phyloP scores from a whole-genome alignment of 2,888 invertebrate genomes.

The Colletes collaris region DNA sequence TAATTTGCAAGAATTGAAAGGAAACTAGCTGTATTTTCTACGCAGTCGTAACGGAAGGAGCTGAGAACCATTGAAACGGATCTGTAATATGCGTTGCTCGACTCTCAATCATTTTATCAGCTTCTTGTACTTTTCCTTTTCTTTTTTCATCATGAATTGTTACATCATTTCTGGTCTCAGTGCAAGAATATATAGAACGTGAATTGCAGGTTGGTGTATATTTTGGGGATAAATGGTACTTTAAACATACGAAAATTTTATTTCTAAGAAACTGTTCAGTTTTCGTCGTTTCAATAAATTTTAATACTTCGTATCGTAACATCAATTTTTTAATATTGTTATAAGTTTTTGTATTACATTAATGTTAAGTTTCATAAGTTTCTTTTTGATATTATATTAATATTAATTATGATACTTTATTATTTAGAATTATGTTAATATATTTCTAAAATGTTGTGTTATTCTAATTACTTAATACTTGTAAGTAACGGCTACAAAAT shows the following conservation, averaged over 20 bases:
- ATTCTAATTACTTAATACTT: no score
- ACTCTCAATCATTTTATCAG: constrained; percentile 36
- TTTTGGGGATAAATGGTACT: constrained; percentile 3
- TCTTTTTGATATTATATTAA: neutral
- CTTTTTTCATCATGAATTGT: constrained; percentile 21
- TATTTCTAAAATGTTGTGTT: no score
- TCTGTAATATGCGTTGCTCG: constrained; percentile 24
- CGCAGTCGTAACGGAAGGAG: constrained; percentile 15
- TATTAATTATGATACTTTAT: neutral
- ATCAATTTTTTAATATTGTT: neutral
- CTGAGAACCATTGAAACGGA: constrained; percentile 54
- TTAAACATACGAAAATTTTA: neutral
- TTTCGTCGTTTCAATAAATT: neutral
- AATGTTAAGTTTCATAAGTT: neutral
- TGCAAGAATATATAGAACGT: constrained; percentile 28
- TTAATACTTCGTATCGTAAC: neutral
- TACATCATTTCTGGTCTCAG: constrained; percentile 21
- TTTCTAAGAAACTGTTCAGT: neutral
- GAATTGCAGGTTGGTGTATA: constrained; percentile 47
- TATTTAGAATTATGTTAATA: neutral
- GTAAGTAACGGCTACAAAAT: no score
- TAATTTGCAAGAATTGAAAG: neutral
- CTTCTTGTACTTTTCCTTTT: constrained; percentile 28
- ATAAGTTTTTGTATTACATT: neutral
- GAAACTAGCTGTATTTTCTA: neutral